Evolutionary conservation across 2,888 invertebrate species (phyloP), one percentile per base, ranked within the genome.

Genomic region (Polymixis lichenea): DNA sequence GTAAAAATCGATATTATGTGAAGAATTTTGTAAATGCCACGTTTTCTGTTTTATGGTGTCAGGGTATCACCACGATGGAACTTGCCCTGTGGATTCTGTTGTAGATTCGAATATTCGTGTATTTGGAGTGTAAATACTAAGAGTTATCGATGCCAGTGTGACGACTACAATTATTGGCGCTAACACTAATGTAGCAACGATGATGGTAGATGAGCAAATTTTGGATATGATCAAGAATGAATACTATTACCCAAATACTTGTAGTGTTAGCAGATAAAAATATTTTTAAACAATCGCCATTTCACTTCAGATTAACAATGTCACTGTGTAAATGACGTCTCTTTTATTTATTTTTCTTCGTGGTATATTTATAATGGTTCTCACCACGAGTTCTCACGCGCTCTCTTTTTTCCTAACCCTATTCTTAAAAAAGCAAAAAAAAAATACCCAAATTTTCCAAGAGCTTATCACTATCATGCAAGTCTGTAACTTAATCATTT

Each of bases 101-200:
- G 97, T 98, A 0, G 97, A 97, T 92, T 95, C 97, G 0, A 90
- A 97, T 61, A 91, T 98, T 5, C 95, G 94, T 64, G 97, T 98
- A 0, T 95, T 97, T 67, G 98, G 98, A 0, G 95, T 98, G 0
- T 89, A 95, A 13, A 97, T 97, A 13, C 92, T 98, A 1, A 94
- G 98, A 55, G 98, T 98, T 0, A 97, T 97, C 0, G 98, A 98
- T 90, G 98, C 98, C 0, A 98, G 98, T 60, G 97, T 98, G 17
- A 62, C n/a, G 62, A n/a, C 43, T n/a, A 43, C 5, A 43, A 62
- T n/a, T 62, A n/a, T 64, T 1, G 17, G 43, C 17, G 25, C 9
- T 32, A 64, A 25, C 1, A 53, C 22, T 22, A 46, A 43, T 64
- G 62, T 25, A 4, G 43, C 9, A 43, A 43, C 43, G 17, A 43